A percentile compares a stretch with the other conserved stretches of the same genome.
These are phyloP conservation scores for Pachliopta kotzebuea DNA, from an alignment of 2,888 invertebrate genomes.

Conservation along the genomic window DNA sequence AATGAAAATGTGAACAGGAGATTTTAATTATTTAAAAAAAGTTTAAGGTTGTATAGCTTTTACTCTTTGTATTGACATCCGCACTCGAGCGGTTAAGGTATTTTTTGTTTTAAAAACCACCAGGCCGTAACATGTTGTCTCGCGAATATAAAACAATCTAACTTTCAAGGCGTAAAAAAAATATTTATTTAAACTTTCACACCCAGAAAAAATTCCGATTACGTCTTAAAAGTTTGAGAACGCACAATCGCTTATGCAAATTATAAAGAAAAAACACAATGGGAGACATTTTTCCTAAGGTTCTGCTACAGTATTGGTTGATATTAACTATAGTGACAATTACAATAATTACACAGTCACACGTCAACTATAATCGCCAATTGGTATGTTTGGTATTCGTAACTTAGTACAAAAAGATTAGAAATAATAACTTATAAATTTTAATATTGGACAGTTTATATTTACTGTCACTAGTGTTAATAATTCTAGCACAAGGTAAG, in stretches of 20 bases:
- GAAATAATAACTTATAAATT: constrained; percentile 1
- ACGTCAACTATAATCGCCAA: constrained; percentile 23
- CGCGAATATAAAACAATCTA: constrained; percentile 33
- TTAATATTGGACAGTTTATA: constrained; percentile 8
- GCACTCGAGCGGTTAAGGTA: constrained; percentile 46
- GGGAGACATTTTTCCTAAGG: constrained; percentile 31
- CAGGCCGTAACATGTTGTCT: constrained; percentile 42
- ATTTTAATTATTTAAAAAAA: neutral
- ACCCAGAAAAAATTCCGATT: constrained; percentile 21
- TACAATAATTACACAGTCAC: constrained; percentile 24
- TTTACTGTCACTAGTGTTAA: constrained; percentile 33
- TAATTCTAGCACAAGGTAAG: constrained; percentile 31
- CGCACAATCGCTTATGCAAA: constrained; percentile 30
- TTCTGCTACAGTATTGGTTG: constrained; percentile 23
- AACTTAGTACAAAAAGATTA: constrained; percentile 7
- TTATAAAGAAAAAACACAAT: constrained; percentile 29
- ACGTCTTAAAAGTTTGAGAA: constrained; percentile 41
- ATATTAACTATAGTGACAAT: constrained; percentile 36
- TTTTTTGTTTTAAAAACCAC: constrained; percentile 34
- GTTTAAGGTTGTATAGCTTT: neutral
- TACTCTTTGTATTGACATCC: constrained; percentile 43
- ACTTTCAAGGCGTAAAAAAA: constrained; percentile 35
- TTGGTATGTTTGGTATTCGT: neutral
- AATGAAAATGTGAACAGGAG: too few species aligned
- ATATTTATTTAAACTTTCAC: neutral